Evolutionary conservation across 37 sponge, comb jelly and placozoan genomes (phyloP).

Genomic region (Bolinopsis microptera): DNA sequence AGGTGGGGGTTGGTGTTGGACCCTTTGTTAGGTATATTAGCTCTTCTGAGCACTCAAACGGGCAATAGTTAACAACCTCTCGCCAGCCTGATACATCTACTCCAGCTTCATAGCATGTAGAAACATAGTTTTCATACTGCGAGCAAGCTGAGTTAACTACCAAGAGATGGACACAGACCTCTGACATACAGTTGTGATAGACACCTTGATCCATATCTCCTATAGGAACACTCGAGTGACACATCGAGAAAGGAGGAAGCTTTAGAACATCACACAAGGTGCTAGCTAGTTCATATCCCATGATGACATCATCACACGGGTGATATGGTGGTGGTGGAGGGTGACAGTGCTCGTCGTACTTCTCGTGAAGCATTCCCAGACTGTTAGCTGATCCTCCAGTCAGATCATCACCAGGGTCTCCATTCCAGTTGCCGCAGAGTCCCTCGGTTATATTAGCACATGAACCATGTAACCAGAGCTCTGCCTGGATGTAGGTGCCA

Average conservation of each 20-base stretch:
- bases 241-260: neutral
- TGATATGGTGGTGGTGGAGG: constrained; percentile 49
- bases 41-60: constrained; percentile 30
- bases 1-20: constrained; percentile 18
- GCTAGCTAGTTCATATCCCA: neutral
- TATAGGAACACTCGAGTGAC: neutral
- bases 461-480: constrained; percentile 25
- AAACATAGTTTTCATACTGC: constrained; percentile 45
- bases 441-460: constrained; percentile 1
- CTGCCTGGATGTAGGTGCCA: neutral
- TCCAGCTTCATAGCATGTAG: constrained; percentile 27
- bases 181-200: constrained; percentile 44
- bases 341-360: constrained; percentile 47
- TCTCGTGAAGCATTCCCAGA: neutral
- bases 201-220: constrained; percentile 32
- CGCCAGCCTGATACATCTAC: constrained; percentile 41
- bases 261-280: constrained; percentile 30
- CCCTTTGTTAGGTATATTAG: neutral
- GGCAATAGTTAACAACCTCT: neutral
- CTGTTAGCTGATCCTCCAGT: neutral
- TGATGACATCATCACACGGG: constrained; percentile 34
- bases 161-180: constrained; percentile 14
- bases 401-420: neutral
- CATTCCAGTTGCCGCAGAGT: constrained; percentile 44
- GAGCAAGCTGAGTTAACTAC: constrained; percentile 25